A percentile compares a stretch with the other conserved stretches of the same genome.
Evolutionary conservation across 2,888 invertebrate species (phyloP).

Genomic region (Trissolcus brochymenae): DNA sequence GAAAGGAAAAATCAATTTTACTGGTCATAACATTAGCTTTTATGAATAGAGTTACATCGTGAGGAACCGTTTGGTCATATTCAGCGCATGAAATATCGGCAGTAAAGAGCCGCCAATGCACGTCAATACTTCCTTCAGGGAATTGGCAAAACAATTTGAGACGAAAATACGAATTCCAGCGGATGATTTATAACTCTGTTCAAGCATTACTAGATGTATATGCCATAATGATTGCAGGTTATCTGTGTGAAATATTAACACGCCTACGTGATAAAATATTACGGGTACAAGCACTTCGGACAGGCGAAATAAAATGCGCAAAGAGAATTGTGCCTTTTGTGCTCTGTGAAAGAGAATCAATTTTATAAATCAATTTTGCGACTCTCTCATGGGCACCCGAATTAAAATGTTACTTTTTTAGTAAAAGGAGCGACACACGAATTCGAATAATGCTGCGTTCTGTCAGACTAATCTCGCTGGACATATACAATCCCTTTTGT

Average conservation of each 20-base stretch:
- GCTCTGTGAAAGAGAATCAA: too few species aligned
- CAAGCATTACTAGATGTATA: slow-evolving; percentile 23
- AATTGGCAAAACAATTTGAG: slow-evolving; percentile 20
- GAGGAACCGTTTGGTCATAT: slow-evolving; percentile 6
- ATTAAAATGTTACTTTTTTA: too few species aligned
- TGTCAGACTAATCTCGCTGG: slow-evolving; percentile 2
- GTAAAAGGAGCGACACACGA: neutral
- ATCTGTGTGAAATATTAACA: slow-evolving; percentile 39
- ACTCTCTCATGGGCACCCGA: too few species aligned
- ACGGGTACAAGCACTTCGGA: slow-evolving; percentile 4
- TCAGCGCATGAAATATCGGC: slow-evolving; percentile 26
- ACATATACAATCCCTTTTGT: slow-evolving; percentile 32
- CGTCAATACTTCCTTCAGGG: slow-evolving; percentile 27
- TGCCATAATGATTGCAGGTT: slow-evolving; percentile 29
- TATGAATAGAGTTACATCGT: neutral
- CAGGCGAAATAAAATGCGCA: slow-evolving; percentile 1
- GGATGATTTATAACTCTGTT: slow-evolving; percentile 34
- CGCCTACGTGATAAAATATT: slow-evolving; percentile 38
- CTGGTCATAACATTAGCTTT: too few species aligned
- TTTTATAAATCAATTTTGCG: too few species aligned
- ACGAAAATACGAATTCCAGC: slow-evolving; percentile 37
- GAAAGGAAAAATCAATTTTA: too few species aligned
- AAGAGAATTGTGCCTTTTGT: too few species aligned
- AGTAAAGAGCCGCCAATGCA: slow-evolving; percentile 31
- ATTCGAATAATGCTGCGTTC: too few species aligned